A percentile compares a stretch with the other conserved stretches of the same genome.
phyloP scores from a whole-genome alignment of 2,113 vertebrate species.

The Nesoenas mayeri region DNA sequence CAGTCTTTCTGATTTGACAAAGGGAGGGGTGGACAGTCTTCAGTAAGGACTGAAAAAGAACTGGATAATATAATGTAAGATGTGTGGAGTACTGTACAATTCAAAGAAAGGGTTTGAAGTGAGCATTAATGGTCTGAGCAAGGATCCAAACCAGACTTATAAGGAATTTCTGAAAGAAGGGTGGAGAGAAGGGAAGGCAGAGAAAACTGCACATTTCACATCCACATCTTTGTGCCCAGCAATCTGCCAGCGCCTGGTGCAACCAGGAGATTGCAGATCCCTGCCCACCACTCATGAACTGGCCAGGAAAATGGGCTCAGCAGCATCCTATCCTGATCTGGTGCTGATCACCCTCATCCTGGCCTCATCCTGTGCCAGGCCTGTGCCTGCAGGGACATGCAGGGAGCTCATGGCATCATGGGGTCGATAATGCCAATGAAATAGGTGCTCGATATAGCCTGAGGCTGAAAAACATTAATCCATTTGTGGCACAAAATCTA shows the following conservation, averaged over 20 bases:
- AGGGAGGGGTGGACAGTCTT: background rate
- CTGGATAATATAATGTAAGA: background rate
- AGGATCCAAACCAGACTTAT: background rate
- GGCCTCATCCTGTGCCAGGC: background rate
- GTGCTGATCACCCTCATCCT: background rate
- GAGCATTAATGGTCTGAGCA: background rate
- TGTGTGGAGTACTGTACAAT: background rate
- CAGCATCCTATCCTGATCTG: background rate
- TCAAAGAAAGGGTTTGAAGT: background rate
- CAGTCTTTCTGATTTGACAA: background rate
- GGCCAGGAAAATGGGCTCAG: background rate
- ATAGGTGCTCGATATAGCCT: rapidly evolving
- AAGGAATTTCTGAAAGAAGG: background rate
- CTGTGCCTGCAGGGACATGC: background rate
- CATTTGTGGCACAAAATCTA: background rate
- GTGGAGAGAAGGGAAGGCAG: background rate
- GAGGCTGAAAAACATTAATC: background rate
- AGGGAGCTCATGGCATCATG: rapidly evolving
- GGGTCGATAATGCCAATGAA: background rate
- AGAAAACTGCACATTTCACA: background rate
- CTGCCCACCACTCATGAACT: background rate
- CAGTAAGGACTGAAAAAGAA: background rate
- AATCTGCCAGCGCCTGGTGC: background rate
- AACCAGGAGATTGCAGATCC: background rate
- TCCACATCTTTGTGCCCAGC: background rate